Evolutionary conservation across 1,140 invertebrate genomes (phyloP).

Genomic region (Leptinotarsa undecemlineata): DNA sequence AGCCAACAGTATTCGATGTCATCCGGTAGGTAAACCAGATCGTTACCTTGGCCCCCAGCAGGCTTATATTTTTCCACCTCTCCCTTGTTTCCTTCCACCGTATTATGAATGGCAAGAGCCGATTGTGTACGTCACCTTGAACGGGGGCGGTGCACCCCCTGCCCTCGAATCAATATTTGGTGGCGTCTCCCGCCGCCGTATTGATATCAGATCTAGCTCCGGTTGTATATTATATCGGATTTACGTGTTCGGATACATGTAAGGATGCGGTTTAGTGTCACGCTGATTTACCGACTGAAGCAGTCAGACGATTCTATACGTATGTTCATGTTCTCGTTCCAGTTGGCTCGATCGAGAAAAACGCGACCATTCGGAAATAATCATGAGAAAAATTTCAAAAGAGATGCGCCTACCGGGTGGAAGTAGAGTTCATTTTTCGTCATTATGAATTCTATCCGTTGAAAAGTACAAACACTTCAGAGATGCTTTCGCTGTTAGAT

Average conservation of each 20-base stretch:
- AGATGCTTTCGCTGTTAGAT: too few relatives aligned
- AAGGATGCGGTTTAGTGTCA: conserved; percentile 48
- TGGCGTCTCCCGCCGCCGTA: conserved; percentile 37
- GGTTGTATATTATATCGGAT: conserved; percentile 51
- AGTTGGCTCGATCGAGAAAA: neutral
- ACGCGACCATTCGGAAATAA: too few relatives aligned
- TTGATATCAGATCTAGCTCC: conserved; percentile 38
- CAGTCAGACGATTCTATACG: neutral
- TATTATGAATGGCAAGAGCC: conserved; percentile 22
- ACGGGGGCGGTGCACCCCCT: neutral
- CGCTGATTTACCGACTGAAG: conserved; percentile 43
- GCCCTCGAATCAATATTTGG: conserved; percentile 43
- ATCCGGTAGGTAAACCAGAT: too few relatives aligned
- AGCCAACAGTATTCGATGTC: too few relatives aligned
- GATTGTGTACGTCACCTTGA: conserved; percentile 39
- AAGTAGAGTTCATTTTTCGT: too few relatives aligned
- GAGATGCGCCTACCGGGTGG: too few relatives aligned
- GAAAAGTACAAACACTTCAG: too few relatives aligned
- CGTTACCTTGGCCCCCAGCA: neutral
- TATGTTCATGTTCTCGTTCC: neutral
- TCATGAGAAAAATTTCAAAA: too few relatives aligned
- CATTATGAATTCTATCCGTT: too few relatives aligned
- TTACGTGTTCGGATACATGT: conserved; percentile 48
- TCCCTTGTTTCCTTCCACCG: neutral
- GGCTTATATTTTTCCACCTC: conserved; percentile 2